Evolutionary conservation across 2,113 vertebrate species (phyloP).

Genomic region (Psittacula cyanocephala): DNA sequence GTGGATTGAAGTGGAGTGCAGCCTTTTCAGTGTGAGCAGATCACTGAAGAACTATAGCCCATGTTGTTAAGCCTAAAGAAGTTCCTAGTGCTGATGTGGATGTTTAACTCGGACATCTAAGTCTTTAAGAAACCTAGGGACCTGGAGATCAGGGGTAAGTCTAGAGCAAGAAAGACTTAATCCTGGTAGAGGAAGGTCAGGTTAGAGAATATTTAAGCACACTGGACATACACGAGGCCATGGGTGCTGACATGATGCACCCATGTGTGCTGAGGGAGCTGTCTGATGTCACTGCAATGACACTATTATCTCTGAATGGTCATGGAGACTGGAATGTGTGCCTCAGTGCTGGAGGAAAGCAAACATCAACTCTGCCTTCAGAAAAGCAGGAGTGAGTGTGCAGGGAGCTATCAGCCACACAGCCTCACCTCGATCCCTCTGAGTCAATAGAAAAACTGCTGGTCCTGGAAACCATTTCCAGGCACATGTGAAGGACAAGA

Average conservation of each 20-base stretch:
- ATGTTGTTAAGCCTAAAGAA: not conserved
- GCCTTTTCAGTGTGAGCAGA: not conserved
- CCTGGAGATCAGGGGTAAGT: not conserved
- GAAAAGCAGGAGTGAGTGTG: not conserved
- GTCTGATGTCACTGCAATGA: accelerated
- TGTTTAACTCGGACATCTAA: not conserved
- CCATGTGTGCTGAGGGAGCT: not conserved
- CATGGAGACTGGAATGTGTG: not conserved
- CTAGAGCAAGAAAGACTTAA: not conserved
- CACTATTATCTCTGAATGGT: not conserved
- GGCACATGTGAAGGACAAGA: not conserved
- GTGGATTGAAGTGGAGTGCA: not conserved
- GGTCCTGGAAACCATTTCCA: not conserved
- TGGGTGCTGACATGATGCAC: not conserved
- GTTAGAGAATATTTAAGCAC: not conserved
- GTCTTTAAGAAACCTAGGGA: not conserved
- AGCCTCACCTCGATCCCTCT: accelerated
- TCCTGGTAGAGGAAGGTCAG: not conserved
- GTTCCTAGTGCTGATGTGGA: not conserved
- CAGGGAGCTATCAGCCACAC: not conserved
- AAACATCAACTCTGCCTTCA: not conserved
- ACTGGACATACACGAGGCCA: not conserved
- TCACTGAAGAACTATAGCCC: not conserved
- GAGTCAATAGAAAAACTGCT: not conserved
- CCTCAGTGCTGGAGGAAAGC: not conserved